Base-by-base conservation (phyloP, 2,113 vertebrate species). In the Oxygymnocypris stewartii region DNA sequence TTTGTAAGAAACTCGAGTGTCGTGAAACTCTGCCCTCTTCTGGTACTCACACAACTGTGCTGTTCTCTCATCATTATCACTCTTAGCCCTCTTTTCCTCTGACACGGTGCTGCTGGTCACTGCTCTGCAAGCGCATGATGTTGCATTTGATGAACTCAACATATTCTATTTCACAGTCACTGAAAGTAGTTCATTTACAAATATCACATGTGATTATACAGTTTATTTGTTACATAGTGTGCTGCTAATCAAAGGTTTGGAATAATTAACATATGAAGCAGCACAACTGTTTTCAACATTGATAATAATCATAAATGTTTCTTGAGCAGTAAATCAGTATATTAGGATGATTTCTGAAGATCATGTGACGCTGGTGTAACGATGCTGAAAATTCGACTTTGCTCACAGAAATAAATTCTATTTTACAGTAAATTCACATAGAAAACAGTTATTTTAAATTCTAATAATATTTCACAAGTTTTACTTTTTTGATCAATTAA, bases 1-100 rank as follows among this genome's bases (percentile, higher is more conserved):
- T 92, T 69, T 85, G 83, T 93, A 87, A 90, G 89, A 90, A 79
- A 89, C 69, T 74, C 79, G 86, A 89, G 88, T 87, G 86, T 87
- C 89, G 78, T 63, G 90, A 92, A 91, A 91, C 88, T 87, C 91
- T 93, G 86, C 89, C 89, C 77, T 90, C 87, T 79, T 87, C 84
- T 93, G 87, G 90, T 93, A 92, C 37, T 90, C 79, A 61, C 16
- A 76, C 35, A 87, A 47, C 23, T 40, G n/a, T n/a, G n/a, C n/a
- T n/a, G 28, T 44, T 79, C 65, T 10, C 57, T 63, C n/a, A 31
- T 83, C 18, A 75, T 20, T 59, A 7, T 63, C n/a, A 25, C 9
- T 63, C 1, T 20, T 74, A 74, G 54, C 20, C 37, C 5, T 23
- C 42, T 40, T 74, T 74, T 83, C 44, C 44, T 7, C 20, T 74